A percentile compares a stretch with the other conserved stretches of the same genome.
These are phyloP conservation scores for Aeoliscus strigatus DNA, from an alignment of 2,797 vertebrate species.

Conservation along the genomic window DNA sequence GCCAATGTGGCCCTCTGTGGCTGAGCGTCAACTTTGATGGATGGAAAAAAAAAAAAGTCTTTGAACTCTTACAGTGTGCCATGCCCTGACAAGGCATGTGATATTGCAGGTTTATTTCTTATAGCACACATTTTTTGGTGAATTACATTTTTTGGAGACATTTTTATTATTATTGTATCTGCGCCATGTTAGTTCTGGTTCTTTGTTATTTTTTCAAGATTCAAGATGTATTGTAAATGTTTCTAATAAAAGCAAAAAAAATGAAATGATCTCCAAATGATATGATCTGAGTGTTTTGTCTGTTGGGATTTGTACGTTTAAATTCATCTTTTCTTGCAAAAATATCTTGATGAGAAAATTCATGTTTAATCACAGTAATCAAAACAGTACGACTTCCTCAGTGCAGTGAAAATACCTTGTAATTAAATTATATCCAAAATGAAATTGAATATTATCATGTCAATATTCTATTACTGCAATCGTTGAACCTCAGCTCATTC, in stretches of 20 bases:
- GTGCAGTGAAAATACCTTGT: conserved; percentile 10
- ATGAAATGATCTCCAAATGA: conserved; percentile 64
- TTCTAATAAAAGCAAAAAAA: conserved; percentile 86
- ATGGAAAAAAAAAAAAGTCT: conserved; percentile 54
- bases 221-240: conserved; percentile 86
- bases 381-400: conserved; percentile 1
- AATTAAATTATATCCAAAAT: conserved; percentile 14
- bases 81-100: conserved; percentile 66
- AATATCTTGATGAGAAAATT: not conserved
- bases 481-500: not conserved
- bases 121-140: conserved; percentile 79
- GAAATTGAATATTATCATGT: not conserved
- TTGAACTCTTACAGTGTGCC: conserved; percentile 74
- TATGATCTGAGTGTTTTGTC: conserved; percentile 10
- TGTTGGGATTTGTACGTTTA: too few relatives aligned
- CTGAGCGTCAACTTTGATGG: conserved; percentile 69
- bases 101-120: conserved; percentile 80
- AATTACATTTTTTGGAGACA: conserved; percentile 74
- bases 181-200: conserved; percentile 82
- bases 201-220: conserved; percentile 80
- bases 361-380: conserved; percentile 10
- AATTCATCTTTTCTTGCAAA: too few relatives aligned
- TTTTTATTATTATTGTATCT: conserved; percentile 82
- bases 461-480: conserved; percentile 7
- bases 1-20: conserved; percentile 62